Evolutionary conservation across 2,888 invertebrate genomes (phyloP).

Genomic region (Isotomurus palustris): DNA sequence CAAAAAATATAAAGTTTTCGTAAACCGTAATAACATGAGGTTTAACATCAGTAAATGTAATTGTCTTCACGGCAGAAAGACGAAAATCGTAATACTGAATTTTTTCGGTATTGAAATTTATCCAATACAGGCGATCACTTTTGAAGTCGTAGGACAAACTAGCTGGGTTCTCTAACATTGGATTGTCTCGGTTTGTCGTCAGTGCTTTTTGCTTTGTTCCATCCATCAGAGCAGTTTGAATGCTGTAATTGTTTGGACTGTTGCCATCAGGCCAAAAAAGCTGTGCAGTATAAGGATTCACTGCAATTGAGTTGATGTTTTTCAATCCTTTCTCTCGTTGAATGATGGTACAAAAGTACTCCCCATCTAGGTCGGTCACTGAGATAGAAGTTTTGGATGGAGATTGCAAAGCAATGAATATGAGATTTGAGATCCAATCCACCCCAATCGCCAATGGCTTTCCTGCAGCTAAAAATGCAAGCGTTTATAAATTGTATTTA

Average conservation of each 20-base stretch:
- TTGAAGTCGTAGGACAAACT: conserved; percentile 47
- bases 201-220: conserved; percentile 53
- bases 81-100: conserved; percentile 61
- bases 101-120: conserved; percentile 51
- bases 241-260: conserved; percentile 48
- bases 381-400: conserved; percentile 57
- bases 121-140: conserved; percentile 65
- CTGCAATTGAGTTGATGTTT: conserved; percentile 62
- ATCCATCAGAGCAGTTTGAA: conserved; percentile 57
- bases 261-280: conserved; percentile 58
- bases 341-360: conserved; percentile 57
- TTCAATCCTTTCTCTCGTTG: conserved; percentile 44
- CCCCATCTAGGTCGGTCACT: conserved; percentile 67
- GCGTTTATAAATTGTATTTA: conserved; percentile 4
- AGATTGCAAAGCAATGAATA: conserved; percentile 65
- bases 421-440: conserved; percentile 73
- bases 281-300: conserved; percentile 62
- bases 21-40: conserved; percentile 66
- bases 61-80: conserved; percentile 48
- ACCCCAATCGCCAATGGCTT: conserved; percentile 69
- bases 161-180: conserved; percentile 47
- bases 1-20: conserved; percentile 62
- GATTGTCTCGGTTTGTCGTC: conserved; percentile 47
- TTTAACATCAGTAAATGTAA: conserved; percentile 48
- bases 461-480: conserved; percentile 51